These are phyloP conservation scores for Chelonus insularis DNA, from an alignment of 1,140 invertebrate species.

Conservation along the genomic window DNA sequence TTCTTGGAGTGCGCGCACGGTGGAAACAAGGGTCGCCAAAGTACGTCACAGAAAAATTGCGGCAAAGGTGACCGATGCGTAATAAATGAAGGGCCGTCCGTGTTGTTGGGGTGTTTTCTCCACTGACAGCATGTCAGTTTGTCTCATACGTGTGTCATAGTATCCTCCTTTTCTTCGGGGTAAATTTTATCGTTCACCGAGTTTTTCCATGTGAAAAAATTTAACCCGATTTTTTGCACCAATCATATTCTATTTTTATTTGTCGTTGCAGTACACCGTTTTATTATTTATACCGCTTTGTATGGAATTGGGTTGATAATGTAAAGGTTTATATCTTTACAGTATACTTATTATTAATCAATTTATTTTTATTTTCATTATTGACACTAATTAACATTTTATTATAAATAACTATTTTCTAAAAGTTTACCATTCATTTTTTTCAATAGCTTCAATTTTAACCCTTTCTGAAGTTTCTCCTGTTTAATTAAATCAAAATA, in stretches of 20 bases:
- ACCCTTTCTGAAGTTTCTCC: no score
- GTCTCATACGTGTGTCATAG: background rate
- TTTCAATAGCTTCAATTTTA: no score
- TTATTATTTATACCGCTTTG: no score
- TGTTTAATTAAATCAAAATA: no score
- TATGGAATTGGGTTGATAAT: no score
- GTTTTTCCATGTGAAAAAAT: conserved; percentile 21
- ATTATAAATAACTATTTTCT: no score
- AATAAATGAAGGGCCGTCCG: conserved; percentile 34
- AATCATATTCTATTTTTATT: conserved; percentile 19
- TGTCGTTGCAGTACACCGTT: no score
- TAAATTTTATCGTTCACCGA: conserved; percentile 21
- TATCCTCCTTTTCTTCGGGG: conserved; percentile 10
- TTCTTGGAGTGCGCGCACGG: conserved; percentile 4
- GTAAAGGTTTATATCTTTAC: no score
- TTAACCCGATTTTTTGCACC: conserved; percentile 18
- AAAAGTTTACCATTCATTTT: no score
- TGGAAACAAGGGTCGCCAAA: conserved; percentile 26
- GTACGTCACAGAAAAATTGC: conserved; percentile 22
- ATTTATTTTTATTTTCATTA: no score
- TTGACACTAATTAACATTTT: no score
- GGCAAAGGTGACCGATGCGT: conserved; percentile 39
- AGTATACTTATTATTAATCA: no score
- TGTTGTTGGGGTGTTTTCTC: background rate
- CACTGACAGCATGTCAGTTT: background rate